Percentiles rank a stretch among this genome's conserved stretches.
Evolutionary conservation across 2,888 invertebrate genomes (phyloP).

Genomic region (Amphipyra tragopoginis): DNA sequence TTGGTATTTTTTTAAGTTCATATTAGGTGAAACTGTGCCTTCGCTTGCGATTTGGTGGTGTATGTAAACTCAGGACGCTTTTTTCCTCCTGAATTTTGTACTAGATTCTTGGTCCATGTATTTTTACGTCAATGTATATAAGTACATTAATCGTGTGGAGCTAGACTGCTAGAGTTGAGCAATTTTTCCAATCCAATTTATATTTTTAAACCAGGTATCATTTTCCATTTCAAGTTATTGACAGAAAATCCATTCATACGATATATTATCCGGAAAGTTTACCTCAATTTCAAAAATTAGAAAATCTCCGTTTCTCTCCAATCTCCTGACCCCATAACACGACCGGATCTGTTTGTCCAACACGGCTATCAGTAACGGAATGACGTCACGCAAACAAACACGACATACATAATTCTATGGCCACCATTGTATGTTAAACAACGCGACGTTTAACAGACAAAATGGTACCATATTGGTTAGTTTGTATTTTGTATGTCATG

Average conservation of each 20-base stretch:
- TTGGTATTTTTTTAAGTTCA: no score
- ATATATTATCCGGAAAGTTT: constrained; percentile 5
- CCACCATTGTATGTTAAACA: constrained; percentile 55
- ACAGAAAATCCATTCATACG: neutral
- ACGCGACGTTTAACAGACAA: constrained; percentile 39
- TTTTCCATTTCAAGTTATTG: neutral
- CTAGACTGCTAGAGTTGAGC: no score
- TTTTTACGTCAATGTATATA: no score
- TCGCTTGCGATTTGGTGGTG: no score
- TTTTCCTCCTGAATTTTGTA: no score
- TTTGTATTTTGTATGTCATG: constrained; percentile 47
- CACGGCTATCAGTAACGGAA: constrained; percentile 31
- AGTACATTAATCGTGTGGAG: no score
- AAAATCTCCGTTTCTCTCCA: constrained; percentile 16
- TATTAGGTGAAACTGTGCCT: no score
- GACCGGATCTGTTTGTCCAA: constrained; percentile 51
- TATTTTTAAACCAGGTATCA: constrained; percentile 1
- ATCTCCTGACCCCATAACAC: constrained; percentile 33
- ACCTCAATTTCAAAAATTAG: constrained; percentile 26
- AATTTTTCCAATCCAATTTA: no score
- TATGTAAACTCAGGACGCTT: no score
- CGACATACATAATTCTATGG: constrained; percentile 48
- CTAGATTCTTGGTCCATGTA: no score
- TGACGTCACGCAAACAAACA: constrained; percentile 51
- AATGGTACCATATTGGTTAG: constrained; percentile 47